phyloP scores from a whole-genome alignment of 1,140 invertebrate species.

The Drosophila leontia region DNA sequence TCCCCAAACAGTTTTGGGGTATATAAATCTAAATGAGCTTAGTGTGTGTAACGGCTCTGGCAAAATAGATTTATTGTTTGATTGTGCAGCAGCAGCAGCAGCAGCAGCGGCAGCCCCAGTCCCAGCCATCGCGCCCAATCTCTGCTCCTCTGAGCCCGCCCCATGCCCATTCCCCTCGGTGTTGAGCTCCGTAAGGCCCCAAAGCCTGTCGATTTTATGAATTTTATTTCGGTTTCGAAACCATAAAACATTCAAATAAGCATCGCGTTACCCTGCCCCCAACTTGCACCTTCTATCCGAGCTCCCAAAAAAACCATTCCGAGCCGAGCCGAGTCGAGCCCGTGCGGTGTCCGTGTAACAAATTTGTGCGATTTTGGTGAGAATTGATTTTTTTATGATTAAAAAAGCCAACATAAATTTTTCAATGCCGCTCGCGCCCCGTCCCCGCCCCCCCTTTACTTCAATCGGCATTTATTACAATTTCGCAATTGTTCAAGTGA shows the following conservation, averaged over 20 bases:
- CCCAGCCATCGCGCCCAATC: conserved; percentile 19
- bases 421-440: conserved; percentile 11
- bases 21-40: conserved; percentile 81
- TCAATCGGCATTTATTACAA: conserved; percentile 52
- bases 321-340: conserved; percentile 6
- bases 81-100: conserved; percentile 53
- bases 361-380: conserved; percentile 65
- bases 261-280: conserved; percentile 27
- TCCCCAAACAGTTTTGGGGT: conserved; percentile 60
- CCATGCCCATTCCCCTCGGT: neutral
- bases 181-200: conserved; percentile 27
- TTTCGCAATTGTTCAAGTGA: conserved; percentile 53
- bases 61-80: conserved; percentile 77
- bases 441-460: neutral
- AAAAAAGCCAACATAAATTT: conserved; percentile 70
- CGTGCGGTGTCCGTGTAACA: conserved; percentile 39
- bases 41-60: conserved; percentile 57
- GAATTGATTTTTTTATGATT: conserved; percentile 72
- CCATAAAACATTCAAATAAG: conserved; percentile 76
- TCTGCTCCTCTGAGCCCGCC: conserved; percentile 1
- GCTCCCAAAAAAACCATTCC: neutral
- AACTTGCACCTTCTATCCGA: neutral
- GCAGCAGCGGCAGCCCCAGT: neutral
- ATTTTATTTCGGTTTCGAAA: conserved; percentile 73
- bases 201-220: conserved; percentile 72